Percentiles rank a stretch among this genome's conserved stretches.
Evolutionary conservation across 2,797 vertebrate species (phyloP).

Genomic region (Sphenopsis melanotis): DNA sequence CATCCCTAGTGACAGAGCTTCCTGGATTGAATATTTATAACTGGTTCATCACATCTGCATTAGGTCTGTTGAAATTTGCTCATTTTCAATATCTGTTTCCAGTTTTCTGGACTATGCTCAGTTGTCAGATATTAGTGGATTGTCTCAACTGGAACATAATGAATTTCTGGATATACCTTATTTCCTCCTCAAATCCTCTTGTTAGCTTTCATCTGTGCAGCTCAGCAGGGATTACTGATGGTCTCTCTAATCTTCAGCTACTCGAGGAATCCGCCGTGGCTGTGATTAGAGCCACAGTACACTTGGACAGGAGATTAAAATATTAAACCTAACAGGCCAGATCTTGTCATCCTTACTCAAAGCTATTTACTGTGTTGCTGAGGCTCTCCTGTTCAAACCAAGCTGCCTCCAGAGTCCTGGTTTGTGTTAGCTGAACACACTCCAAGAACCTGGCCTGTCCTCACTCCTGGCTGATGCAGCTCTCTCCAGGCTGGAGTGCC

Average conservation of each 20-base stretch:
- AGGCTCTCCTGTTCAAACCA: not conserved
- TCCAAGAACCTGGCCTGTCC: not conserved
- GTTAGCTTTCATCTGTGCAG: not conserved
- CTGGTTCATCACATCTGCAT: not conserved
- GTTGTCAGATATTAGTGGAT: not conserved
- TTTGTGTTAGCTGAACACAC: fast-evolving
- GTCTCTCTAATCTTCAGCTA: not conserved
- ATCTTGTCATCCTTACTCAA: not conserved
- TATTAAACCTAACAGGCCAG: not conserved
- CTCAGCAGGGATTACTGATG: not conserved
- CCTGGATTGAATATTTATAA: not conserved
- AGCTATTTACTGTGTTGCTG: not conserved
- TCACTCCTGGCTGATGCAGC: not conserved
- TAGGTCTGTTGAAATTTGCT: not conserved
- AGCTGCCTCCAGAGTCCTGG: not conserved
- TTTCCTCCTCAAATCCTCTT: not conserved
- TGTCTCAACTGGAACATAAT: not conserved
- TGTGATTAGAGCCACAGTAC: not conserved
- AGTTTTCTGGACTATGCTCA: not conserved
- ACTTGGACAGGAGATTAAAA: not conserved
- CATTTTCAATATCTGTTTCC: not conserved
- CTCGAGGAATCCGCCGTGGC: fast-evolving
- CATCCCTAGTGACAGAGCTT: not conserved
- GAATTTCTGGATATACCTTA: not conserved
- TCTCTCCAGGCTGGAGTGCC: not conserved